These are phyloP conservation scores for Rhopalosiphum nymphaeae DNA, from an alignment of 2,888 invertebrate species.

Conservation along the genomic window DNA sequence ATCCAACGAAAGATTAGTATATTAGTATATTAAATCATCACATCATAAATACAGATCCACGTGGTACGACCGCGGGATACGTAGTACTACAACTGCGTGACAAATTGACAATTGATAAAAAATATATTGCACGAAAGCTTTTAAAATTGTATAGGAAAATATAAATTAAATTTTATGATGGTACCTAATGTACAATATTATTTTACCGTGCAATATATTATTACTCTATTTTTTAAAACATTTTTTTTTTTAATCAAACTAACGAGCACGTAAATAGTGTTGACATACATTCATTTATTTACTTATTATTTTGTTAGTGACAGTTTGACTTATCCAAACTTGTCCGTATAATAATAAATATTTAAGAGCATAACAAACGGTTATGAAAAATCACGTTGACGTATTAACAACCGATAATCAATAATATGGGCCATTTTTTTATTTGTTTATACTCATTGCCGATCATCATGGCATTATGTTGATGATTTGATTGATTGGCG, in stretches of 20 bases:
- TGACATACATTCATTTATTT: background rate
- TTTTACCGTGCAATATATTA: background rate
- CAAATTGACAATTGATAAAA: background rate
- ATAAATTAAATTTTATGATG: background rate
- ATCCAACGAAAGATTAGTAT: background rate
- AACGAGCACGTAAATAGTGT: background rate
- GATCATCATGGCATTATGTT: background rate
- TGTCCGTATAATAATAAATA: background rate
- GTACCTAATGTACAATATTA: background rate
- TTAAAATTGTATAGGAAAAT: background rate
- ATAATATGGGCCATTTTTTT: background rate
- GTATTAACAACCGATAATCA: constrained; percentile 10
- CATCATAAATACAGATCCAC: background rate
- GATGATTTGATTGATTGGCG: background rate
- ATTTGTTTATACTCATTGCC: background rate
- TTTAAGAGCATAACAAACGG: background rate
- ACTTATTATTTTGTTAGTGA: background rate
- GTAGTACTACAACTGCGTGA: background rate
- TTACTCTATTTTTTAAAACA: background rate
- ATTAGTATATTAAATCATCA: background rate
- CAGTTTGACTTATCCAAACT: background rate
- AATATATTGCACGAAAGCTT: background rate
- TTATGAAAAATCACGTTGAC: background rate
- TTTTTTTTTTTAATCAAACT: background rate
- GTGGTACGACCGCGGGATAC: background rate